Evolutionary conservation across 2,797 vertebrate genomes (phyloP).

Genomic region (Paguma larvata): DNA sequence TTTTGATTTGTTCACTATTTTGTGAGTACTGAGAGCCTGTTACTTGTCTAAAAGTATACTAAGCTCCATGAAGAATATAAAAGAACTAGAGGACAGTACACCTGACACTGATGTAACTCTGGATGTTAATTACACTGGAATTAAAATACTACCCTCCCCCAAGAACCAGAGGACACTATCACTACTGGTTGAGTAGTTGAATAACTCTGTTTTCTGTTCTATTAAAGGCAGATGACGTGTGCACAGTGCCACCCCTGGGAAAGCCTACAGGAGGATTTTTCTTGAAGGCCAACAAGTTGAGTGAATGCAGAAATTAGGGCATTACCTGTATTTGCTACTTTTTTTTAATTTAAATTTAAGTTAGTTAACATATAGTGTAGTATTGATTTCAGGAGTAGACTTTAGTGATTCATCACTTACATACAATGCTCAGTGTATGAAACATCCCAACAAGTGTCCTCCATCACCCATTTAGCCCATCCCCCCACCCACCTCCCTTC

Average conservation of each 20-base stretch:
- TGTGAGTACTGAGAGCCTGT: not conserved
- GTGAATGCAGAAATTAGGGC: not conserved
- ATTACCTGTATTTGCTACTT: not conserved
- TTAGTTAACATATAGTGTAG: no score
- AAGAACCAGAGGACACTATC: not conserved
- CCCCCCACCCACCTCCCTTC: no score
- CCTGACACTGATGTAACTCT: not conserved
- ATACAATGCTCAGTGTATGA: no score
- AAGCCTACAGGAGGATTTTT: not conserved
- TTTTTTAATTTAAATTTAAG: no score
- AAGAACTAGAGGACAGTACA: not conserved
- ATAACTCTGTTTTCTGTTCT: not conserved
- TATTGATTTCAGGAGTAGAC: no score
- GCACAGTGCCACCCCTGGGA: not conserved
- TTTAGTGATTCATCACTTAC: no score
- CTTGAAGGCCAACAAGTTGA: not conserved
- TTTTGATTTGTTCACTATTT: not conserved
- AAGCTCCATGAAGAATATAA: not conserved
- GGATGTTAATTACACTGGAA: not conserved
- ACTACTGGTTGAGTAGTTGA: not conserved
- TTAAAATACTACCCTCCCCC: not conserved
- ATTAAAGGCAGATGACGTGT: not conserved
- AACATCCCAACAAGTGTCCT: no score
- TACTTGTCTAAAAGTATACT: not conserved
- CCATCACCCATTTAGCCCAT: no score